Base-by-base conservation (phyloP, 92 coral and sea anemone species). In the Heliopora coerulea region DNA sequence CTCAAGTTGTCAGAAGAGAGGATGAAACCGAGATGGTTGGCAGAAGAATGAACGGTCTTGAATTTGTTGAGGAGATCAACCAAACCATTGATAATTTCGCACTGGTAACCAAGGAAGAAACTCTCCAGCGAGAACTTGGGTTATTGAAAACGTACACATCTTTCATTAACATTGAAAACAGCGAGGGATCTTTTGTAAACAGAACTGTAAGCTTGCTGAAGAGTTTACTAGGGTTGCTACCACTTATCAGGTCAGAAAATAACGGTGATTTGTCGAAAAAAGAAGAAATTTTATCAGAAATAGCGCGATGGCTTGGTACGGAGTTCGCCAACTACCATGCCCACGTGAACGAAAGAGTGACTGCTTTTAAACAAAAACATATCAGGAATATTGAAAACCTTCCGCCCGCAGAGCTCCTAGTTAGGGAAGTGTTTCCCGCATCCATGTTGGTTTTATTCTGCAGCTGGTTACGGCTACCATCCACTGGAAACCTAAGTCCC, bases 351-450 rank as follows among this genome's bases (percentile, higher is more conserved):
- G 88, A 83, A 58, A 78, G 61, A 21, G 97, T 78, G 8, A 87
- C 83, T 18, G 81, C 82, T 56, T 91, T 91, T 56, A 91, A 91
- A 59, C 80, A 73, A 68, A 84, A 67, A 56, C 86, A 91, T 77
- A 91, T 91, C 27, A 75, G 86, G 5, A 79, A 87, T 32, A 89
- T 91, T 18, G 83, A 89, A 14, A 82, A 82, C 54, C 92, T 91
- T 1, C 97, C 96, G 1, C 76, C 84, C 10, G 87, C 97, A 0
- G 80, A 86, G 27, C 34, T 21, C 27, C 88, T 91, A 31, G 80
- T 89, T 13, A 56, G 80, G 52, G 96, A 91, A 68, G 74, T 91
- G 58, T 91, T 91, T 64, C 89, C 96, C 27, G 78, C 61, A 26
- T 59, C 86, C n/a, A 91, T 91, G 97, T 79, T 70, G 64, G 72